phyloP scores from a whole-genome alignment of 2,888 invertebrate species.

The Oscheius onirici region DNA sequence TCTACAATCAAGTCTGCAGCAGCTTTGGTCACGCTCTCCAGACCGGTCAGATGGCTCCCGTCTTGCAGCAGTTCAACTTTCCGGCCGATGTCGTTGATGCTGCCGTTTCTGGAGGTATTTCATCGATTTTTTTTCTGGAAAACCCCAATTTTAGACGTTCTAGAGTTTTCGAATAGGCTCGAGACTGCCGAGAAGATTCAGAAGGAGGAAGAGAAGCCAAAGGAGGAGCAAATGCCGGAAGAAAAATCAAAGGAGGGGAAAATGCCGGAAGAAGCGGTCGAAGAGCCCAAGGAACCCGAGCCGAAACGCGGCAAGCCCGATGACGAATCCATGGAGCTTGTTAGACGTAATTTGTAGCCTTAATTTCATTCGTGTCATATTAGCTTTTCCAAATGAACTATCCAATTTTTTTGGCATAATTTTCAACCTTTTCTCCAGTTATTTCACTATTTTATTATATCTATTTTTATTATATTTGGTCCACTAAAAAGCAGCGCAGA shows the following conservation, averaged over 20 bases:
- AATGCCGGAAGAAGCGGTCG: slow-evolving; percentile 26
- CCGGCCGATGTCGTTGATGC: slow-evolving; percentile 88
- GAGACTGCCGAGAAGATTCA: slow-evolving; percentile 59
- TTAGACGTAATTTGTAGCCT: slow-evolving; percentile 39
- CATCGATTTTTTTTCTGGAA: too few relatives aligned
- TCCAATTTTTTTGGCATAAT: too few relatives aligned
- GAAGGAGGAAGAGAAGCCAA: slow-evolving; percentile 37
- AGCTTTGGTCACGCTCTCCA: slow-evolving; percentile 94
- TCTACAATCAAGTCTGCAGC: slow-evolving; percentile 80
- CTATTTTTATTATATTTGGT: too few relatives aligned
- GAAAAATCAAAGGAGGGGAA: background rate
- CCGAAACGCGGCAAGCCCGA: slow-evolving; percentile 56
- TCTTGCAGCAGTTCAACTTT: slow-evolving; percentile 91
- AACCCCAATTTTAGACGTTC: too few relatives aligned
- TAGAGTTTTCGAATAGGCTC: slow-evolving; percentile 26
- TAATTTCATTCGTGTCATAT: too few relatives aligned
- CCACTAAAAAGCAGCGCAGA: too few relatives aligned
- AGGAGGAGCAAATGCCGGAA: background rate
- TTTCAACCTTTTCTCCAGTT: too few relatives aligned
- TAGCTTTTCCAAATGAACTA: too few relatives aligned
- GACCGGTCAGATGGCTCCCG: slow-evolving; percentile 95
- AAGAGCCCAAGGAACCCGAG: slow-evolving; percentile 37
- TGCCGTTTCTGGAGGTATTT: slow-evolving; percentile 81
- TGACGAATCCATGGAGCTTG: slow-evolving; percentile 61
- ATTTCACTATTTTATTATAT: too few relatives aligned